Percentiles rank a stretch among this genome's conserved stretches.
These are phyloP conservation scores for Psococerastis gibbosa DNA, from an alignment of 2,888 invertebrate genomes.

Conservation along the genomic window DNA sequence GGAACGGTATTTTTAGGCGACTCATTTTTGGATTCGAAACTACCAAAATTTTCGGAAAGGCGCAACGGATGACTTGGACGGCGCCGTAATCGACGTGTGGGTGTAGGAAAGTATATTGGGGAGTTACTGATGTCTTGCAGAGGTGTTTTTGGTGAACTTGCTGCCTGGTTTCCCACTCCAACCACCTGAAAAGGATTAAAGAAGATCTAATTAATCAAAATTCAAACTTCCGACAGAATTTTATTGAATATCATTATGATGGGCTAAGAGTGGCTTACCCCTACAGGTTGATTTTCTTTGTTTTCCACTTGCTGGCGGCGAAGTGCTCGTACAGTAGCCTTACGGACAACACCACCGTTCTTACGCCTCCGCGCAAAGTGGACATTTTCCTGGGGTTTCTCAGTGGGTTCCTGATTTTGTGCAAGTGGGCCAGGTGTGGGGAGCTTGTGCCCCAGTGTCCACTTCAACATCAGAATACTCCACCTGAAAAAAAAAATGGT, in stretches of 20 bases:
- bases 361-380: conserved; percentile 13
- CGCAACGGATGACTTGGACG: conserved; percentile 3
- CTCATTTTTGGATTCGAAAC: background rate
- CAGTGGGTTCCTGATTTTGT: conserved; percentile 14
- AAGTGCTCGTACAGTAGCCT: conserved; percentile 2
- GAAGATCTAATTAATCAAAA: too few species aligned
- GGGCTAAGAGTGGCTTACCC: background rate
- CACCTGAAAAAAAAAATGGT: conserved; percentile 4
- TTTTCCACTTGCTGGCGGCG: conserved; percentile 1
- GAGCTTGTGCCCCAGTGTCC: conserved; percentile 20
- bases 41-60: background rate
- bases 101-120: background rate
- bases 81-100: background rate
- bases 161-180: too few species aligned
- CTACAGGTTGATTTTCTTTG: conserved; percentile 12
- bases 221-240: too few species aligned
- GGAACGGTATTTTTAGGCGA: background rate
- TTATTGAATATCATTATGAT: too few species aligned
- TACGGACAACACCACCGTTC: conserved; percentile 12
- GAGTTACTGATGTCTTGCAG: conserved; percentile 5
- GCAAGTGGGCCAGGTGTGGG: conserved; percentile 5
- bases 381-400: background rate
- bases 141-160: background rate
- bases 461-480: conserved; percentile 20
- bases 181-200: too few species aligned